phyloP scores from a whole-genome alignment of 2,797 vertebrate species.

The Hoplostethus atlanticus region DNA sequence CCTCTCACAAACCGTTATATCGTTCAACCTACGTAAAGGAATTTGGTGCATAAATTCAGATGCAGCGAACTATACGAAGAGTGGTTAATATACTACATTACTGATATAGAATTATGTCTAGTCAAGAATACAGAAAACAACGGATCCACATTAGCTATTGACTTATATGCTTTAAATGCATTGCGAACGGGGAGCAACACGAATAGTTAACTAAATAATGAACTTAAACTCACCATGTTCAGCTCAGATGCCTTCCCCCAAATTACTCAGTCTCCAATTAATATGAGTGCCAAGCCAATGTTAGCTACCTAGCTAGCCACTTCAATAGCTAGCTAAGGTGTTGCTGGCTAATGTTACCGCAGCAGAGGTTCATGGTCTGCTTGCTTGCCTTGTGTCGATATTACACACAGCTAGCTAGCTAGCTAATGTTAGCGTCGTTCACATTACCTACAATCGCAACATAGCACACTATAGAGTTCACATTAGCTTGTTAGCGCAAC shows the following conservation, averaged over 20 bases:
- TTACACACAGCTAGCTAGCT: constrained; percentile 1
- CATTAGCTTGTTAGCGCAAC: neutral
- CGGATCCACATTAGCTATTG: constrained; percentile 34
- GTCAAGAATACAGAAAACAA: neutral
- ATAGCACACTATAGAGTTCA: neutral
- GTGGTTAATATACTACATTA: neutral
- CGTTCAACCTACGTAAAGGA: neutral
- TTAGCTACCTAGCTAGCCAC: constrained; percentile 53
- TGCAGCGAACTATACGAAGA: neutral
- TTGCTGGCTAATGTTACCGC: constrained; percentile 63
- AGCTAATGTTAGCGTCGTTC: constrained; percentile 6
- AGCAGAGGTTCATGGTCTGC: constrained; percentile 70
- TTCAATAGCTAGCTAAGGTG: constrained; percentile 70
- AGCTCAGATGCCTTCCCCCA: constrained; percentile 52
- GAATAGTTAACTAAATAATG: neutral
- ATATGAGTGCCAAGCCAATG: constrained; percentile 52
- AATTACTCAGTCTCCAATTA: constrained; percentile 54
- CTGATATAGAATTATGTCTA: constrained; percentile 12
- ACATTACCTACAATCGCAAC: constrained; percentile 3
- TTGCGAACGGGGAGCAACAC: neutral
- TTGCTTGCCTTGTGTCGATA: constrained; percentile 31
- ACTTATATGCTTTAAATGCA: constrained; percentile 15
- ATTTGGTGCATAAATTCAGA: neutral
- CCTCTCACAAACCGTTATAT: constrained; percentile 59
- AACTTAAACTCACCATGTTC: constrained; percentile 81